phyloP scores from a whole-genome alignment of 2,113 vertebrate genomes.

The Caretta caretta region DNA sequence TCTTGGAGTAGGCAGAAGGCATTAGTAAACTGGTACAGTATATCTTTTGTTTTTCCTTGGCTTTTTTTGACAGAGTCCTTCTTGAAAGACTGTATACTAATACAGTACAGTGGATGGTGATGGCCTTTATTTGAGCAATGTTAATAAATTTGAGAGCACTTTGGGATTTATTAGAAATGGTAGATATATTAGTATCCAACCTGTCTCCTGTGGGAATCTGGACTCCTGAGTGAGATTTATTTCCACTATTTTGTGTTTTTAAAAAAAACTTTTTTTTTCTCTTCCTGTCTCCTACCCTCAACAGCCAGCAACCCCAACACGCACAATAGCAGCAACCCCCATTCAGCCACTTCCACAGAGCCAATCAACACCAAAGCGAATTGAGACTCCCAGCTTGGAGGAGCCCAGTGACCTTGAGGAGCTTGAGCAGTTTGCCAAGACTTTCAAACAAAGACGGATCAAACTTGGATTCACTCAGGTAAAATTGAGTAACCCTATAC shows the following conservation, averaged over 20 bases:
- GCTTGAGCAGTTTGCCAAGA: slow-evolving; percentile 99
- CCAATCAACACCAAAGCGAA: slow-evolving; percentile 97
- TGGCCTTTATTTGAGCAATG: neutral
- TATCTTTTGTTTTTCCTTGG: slow-evolving; percentile 16
- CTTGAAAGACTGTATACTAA: slow-evolving; percentile 21
- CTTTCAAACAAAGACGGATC: slow-evolving; percentile 99
- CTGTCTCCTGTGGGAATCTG: neutral
- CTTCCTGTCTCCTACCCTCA: slow-evolving; percentile 21
- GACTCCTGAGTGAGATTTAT: neutral
- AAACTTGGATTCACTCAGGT: slow-evolving; percentile 99
- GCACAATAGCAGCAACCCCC: slow-evolving; percentile 95
- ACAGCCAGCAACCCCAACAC: slow-evolving; percentile 97
- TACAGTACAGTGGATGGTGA: neutral
- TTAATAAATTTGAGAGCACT: slow-evolving; percentile 17
- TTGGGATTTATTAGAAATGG: neutral
- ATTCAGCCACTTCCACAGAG: slow-evolving; percentile 94
- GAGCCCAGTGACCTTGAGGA: slow-evolving; percentile 99
- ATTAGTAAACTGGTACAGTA: neutral
- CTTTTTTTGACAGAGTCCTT: neutral
- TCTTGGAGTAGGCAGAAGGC: neutral
- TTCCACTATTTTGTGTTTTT: neutral
- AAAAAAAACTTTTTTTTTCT: neutral
- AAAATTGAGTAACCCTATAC: slow-evolving; percentile 34
- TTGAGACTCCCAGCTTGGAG: slow-evolving; percentile 96
- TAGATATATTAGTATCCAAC: neutral